Percentiles rank a stretch among this genome's conserved stretches.
Evolutionary conservation across 2,113 vertebrate genomes (phyloP).

Genomic region (Sphyrna mokarran): DNA sequence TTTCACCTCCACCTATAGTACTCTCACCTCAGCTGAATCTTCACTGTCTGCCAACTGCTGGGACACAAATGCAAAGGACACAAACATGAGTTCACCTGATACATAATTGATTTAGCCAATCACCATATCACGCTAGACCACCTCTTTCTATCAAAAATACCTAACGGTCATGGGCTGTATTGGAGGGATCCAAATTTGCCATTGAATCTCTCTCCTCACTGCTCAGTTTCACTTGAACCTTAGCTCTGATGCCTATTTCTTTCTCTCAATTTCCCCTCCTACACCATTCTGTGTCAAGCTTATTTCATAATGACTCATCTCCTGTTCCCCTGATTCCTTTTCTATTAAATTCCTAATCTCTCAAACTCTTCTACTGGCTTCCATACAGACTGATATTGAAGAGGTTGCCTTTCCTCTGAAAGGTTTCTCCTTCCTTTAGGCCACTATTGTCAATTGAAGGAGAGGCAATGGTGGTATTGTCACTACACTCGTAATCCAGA

Average conservation of each 20-base stretch:
- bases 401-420: not conserved
- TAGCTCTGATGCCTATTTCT: not conserved
- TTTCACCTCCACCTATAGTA: not conserved
- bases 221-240: not conserved
- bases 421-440: not conserved
- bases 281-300: not conserved
- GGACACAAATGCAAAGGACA: not conserved
- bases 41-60: not conserved
- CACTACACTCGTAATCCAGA: no score
- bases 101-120: not conserved
- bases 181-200: not conserved
- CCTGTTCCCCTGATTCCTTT: not conserved
- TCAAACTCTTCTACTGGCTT: not conserved
- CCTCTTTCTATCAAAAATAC: no score
- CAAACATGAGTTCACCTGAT: not conserved
- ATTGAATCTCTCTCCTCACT: not conserved
- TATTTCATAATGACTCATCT: not conserved
- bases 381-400: not conserved
- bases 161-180: not conserved
- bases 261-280: not conserved
- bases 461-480: no score
- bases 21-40: not conserved
- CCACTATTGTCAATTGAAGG: not conserved
- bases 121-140: not conserved
- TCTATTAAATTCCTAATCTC: not conserved